A percentile compares a stretch with the other conserved stretches of the same genome.
Conservation (phyloP, 2,888 invertebrate species). For the Octodonta nipae region DNA sequence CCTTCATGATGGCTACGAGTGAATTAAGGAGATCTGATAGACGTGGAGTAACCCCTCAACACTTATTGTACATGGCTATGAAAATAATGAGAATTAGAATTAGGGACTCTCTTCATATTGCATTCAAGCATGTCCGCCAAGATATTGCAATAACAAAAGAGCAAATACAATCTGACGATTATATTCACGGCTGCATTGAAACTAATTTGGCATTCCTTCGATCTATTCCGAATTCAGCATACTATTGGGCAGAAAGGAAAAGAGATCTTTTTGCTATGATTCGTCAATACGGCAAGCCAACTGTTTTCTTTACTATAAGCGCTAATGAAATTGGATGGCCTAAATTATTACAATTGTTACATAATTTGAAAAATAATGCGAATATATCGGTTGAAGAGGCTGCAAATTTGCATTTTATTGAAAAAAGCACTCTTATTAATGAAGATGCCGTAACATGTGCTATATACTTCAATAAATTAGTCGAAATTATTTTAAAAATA, state of each 20-base stretch:
- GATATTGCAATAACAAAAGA: not conserved
- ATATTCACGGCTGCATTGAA: not conserved
- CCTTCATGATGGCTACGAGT: not conserved
- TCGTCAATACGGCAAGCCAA: slow-evolving; percentile 3
- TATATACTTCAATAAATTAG: slow-evolving; percentile 23
- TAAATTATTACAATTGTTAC: not conserved
- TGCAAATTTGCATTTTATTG: not conserved
- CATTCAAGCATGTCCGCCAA: not conserved
- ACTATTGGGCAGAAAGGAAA: slow-evolving; percentile 1
- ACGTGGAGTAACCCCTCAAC: slow-evolving; percentile 2
- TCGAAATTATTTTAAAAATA: slow-evolving; percentile 20
- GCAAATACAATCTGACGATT: not conserved
- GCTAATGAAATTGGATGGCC: slow-evolving; percentile 1
- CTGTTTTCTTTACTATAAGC: not conserved
- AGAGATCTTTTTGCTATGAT: slow-evolving; percentile 3
- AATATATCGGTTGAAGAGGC: not conserved
- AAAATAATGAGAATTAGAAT: slow-evolving; percentile 3
- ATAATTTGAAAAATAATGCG: not conserved
- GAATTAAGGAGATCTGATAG: slow-evolving; percentile 2
- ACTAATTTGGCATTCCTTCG: not conserved
- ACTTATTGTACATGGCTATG: slow-evolving; percentile 2
- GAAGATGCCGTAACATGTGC: slow-evolving; percentile 12
- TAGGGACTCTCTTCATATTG: slow-evolving; percentile 1
- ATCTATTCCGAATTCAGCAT: slow-evolving; percentile 1
- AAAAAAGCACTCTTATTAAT: not conserved